Evolutionary conservation across 1,140 invertebrate species (phyloP).

Genomic region (Polypedilum vanderplanki): DNA sequence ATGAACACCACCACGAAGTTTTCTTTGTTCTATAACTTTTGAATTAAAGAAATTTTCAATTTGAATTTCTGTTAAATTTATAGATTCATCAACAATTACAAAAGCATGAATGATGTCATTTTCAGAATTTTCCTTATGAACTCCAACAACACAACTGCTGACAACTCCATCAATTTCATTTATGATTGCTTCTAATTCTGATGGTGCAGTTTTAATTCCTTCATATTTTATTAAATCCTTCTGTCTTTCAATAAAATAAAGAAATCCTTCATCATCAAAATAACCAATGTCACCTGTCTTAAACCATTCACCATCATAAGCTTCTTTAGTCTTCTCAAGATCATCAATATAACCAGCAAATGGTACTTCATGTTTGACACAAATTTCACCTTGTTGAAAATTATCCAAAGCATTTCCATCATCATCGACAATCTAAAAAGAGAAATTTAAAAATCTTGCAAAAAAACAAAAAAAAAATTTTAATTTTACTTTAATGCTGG

Average conservation of each 20-base stretch:
- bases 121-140: slow-evolving; percentile 54
- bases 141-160: slow-evolving; percentile 61
- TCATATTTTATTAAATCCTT: slow-evolving; percentile 69
- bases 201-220: slow-evolving; percentile 68
- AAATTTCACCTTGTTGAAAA: slow-evolving; percentile 42
- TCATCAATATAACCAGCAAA: slow-evolving; percentile 46
- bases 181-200: slow-evolving; percentile 62
- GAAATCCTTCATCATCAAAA: slow-evolving; percentile 55
- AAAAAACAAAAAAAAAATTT: too few species aligned
- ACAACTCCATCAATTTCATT: slow-evolving; percentile 52
- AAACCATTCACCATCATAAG: slow-evolving; percentile 56
- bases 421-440: neutral
- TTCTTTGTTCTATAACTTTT: slow-evolving; percentile 39
- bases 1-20: slow-evolving; percentile 50
- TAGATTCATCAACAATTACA: slow-evolving; percentile 60
- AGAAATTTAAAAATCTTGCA: neutral
- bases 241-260: slow-evolving; percentile 66
- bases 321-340: slow-evolving; percentile 49
- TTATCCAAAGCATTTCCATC: slow-evolving; percentile 33
- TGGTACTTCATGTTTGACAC: slow-evolving; percentile 34
- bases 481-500: neutral
- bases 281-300: slow-evolving; percentile 67
- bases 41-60: neutral
- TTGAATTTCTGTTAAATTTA: neutral
- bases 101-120: slow-evolving; percentile 54